phyloP scores from a whole-genome alignment of 2,888 invertebrate species.

The Ganaspis brasiliensis region DNA sequence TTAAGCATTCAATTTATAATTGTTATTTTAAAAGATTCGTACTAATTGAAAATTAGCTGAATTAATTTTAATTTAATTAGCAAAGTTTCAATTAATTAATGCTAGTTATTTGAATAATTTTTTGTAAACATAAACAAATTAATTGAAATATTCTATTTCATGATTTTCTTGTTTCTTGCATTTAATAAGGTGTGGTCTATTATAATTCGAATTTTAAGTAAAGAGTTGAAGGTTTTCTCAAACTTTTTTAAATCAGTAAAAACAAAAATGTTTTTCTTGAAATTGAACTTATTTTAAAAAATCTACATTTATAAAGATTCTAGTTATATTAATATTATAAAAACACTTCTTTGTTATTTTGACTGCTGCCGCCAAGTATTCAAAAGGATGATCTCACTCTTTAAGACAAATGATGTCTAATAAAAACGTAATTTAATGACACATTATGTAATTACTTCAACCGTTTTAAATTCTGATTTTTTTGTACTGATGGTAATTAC shows the following conservation, averaged over 20 bases:
- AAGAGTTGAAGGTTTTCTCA: too few species aligned
- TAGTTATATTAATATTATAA: too few species aligned
- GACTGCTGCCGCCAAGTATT: background rate
- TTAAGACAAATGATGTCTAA: background rate
- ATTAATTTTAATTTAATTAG: too few species aligned
- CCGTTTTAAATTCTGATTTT: background rate
- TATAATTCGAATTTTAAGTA: background rate
- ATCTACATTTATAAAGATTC: too few species aligned
- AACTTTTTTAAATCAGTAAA: background rate
- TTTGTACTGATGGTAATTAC: too few species aligned
- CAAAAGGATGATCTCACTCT: slow-evolving; percentile 8
- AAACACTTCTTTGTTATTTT: background rate
- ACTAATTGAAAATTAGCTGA: too few species aligned
- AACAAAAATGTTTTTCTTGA: background rate
- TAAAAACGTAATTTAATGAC: background rate
- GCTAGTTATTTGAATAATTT: too few species aligned
- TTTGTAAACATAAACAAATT: too few species aligned
- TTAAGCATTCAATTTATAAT: too few species aligned
- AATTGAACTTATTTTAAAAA: too few species aligned
- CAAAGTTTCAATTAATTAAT: too few species aligned
- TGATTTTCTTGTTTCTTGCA: background rate
- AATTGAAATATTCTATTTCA: background rate
- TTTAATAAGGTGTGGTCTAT: background rate
- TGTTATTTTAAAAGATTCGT: too few species aligned
- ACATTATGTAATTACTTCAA: slow-evolving; percentile 4